A percentile compares a stretch with the other conserved stretches of the same genome.
Evolutionary conservation across 2,797 vertebrate species (phyloP).

Genomic region (Huso huso): DNA sequence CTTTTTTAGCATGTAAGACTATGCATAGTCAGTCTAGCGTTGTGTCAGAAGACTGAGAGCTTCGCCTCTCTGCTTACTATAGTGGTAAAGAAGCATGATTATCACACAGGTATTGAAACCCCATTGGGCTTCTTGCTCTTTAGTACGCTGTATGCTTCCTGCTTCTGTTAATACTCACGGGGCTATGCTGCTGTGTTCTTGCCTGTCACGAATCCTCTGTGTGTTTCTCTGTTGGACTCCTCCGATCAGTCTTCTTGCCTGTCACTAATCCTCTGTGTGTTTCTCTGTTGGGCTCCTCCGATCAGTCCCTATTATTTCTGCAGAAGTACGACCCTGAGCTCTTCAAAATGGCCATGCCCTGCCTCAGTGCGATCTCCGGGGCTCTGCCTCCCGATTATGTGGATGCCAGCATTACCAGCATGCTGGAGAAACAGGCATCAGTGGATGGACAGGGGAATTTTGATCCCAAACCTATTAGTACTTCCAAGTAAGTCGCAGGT

Average conservation of each 20-base stretch:
- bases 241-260: constrained; percentile 42
- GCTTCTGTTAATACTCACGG: constrained; percentile 26
- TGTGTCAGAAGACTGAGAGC: too few species aligned
- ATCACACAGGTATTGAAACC: too few species aligned
- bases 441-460: constrained; percentile 92
- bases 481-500: constrained; percentile 69
- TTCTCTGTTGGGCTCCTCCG: constrained; percentile 52
- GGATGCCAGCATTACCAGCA: constrained; percentile 73
- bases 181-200: constrained; percentile 19
- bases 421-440: constrained; percentile 80
- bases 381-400: constrained; percentile 92
- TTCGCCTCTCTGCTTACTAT: too few species aligned
- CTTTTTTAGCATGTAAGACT: too few species aligned
- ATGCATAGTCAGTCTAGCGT: too few species aligned
- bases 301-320: constrained; percentile 52
- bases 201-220: constrained; percentile 2
- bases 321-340: constrained; percentile 94
- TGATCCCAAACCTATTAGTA: constrained; percentile 92
- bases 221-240: constrained; percentile 52
- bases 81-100: too few species aligned
- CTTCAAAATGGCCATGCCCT: constrained; percentile 96
- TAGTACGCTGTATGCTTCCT: neutral
- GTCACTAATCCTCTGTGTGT: constrained; percentile 24
- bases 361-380: constrained; percentile 92
- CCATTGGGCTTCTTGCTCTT: constrained; percentile 4